Percentiles rank a stretch among this genome's conserved stretches.
Conservation (phyloP, 2,113 vertebrate species). For the Plestiodon gilberti region DNA sequence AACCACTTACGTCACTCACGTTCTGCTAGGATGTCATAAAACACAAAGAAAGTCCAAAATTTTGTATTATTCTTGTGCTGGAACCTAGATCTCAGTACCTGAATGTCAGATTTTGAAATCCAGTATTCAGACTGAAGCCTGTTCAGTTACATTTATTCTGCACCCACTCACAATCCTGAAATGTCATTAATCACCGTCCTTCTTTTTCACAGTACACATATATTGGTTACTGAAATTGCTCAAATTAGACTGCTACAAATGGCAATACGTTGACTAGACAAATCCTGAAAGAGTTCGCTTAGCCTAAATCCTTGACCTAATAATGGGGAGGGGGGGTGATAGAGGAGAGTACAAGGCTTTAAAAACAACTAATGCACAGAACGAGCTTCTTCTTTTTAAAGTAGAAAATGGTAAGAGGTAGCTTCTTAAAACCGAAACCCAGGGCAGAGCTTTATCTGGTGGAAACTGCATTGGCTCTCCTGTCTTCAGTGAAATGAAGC, state of each 20-base stretch:
- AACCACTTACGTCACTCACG: neutral
- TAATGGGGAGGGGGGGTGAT: too few species aligned
- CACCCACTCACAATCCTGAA: neutral
- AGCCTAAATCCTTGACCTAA: neutral
- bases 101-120: neutral
- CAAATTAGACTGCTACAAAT: neutral
- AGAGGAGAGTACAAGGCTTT: neutral
- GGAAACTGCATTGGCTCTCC: neutral
- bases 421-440: constrained; percentile 2
- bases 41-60: neutral
- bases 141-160: neutral
- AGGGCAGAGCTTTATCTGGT: neutral
- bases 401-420: neutral
- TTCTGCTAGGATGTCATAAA: neutral
- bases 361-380: neutral
- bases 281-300: neutral
- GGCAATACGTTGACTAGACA: neutral
- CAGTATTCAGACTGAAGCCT: neutral
- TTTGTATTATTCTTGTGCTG: neutral
- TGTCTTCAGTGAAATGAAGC: neutral
- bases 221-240: neutral
- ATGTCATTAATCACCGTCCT: neutral
- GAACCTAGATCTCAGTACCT: neutral
- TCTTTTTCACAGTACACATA: neutral
- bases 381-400: neutral